A percentile compares a stretch with the other conserved stretches of the same genome.
phyloP scores from a whole-genome alignment of 2,113 vertebrate species.

The Heliornis fulica region DNA sequence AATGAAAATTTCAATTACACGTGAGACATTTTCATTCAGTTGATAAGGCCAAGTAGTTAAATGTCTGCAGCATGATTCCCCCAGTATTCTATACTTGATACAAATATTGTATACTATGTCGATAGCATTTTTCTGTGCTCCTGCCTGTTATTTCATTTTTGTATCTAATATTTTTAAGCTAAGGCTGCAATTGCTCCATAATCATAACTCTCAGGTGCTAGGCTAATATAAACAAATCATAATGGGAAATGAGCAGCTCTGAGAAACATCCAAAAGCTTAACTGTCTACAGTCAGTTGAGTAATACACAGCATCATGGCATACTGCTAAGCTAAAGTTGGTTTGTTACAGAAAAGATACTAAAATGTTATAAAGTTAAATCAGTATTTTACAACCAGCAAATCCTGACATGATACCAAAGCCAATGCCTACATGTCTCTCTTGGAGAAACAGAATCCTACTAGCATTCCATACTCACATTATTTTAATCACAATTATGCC shows the following conservation, averaged over 20 bases:
- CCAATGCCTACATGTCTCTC: background rate
- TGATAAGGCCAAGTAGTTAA: background rate
- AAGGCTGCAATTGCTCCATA: background rate
- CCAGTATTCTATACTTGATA: background rate
- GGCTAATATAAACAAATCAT: background rate
- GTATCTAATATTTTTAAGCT: background rate
- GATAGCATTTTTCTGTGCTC: background rate
- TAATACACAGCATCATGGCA: accelerated
- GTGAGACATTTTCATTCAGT: background rate
- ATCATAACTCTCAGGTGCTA: background rate
- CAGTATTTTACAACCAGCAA: background rate
- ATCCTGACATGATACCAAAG: background rate
- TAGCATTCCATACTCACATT: background rate
- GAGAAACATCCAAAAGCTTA: background rate
- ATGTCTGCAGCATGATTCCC: background rate
- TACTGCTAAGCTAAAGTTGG: background rate
- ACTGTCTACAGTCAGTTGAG: background rate
- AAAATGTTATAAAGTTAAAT: background rate
- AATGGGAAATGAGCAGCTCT: background rate
- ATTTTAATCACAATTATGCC: conserved; percentile 12
- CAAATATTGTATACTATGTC: background rate
- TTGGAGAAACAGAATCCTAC: background rate
- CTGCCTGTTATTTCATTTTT: background rate
- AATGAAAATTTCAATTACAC: conserved; percentile 15
- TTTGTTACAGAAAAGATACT: background rate